Conservation (phyloP, 30 jellyfish, hydroid and myxozoan genomes). For the Aurelia aurita complex sp. Pacific region DNA sequence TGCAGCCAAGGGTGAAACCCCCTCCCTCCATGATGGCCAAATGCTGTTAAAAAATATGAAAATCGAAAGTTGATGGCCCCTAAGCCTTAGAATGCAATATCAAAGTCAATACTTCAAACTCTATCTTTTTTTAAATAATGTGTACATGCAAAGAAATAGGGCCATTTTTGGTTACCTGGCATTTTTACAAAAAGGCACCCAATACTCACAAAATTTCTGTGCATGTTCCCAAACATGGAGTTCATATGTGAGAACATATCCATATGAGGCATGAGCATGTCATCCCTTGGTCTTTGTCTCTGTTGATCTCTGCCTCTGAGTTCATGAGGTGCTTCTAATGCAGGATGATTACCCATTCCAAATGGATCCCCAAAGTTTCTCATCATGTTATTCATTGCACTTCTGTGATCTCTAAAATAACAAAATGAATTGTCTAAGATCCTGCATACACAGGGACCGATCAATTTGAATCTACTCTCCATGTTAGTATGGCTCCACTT, state of each 20-base stretch:
- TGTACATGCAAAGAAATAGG: too few species aligned
- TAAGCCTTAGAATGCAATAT: too few species aligned
- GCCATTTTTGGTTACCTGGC: neutral
- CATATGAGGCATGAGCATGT: conserved; percentile 24
- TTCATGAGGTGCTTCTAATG: conserved; percentile 2
- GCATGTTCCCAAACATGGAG: conserved; percentile 76
- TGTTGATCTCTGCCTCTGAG: conserved; percentile 15
- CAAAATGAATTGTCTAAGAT: neutral
- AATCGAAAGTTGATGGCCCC: too few species aligned
- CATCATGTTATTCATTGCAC: conserved; percentile 34
- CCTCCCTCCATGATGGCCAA: too few species aligned
- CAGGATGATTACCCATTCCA: conserved; percentile 40
- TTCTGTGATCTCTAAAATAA: conserved; percentile 23
- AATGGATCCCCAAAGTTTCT: conserved; percentile 47
- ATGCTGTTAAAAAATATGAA: too few species aligned
- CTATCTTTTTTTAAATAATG: too few species aligned
- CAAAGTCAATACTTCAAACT: too few species aligned
- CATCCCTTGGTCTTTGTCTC: conserved; percentile 16
- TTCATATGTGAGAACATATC: conserved; percentile 57
- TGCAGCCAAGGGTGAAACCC: too few species aligned
- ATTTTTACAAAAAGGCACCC: neutral
- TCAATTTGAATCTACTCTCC: too few species aligned
- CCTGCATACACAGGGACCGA: too few species aligned
- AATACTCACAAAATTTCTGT: conserved; percentile 48
- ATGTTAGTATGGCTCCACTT: too few species aligned